Percentiles rank a stretch among this genome's conserved stretches.
phyloP scores from a whole-genome alignment of 92 coral and sea anemone species.

The Zoanthus sansibaricus region DNA sequence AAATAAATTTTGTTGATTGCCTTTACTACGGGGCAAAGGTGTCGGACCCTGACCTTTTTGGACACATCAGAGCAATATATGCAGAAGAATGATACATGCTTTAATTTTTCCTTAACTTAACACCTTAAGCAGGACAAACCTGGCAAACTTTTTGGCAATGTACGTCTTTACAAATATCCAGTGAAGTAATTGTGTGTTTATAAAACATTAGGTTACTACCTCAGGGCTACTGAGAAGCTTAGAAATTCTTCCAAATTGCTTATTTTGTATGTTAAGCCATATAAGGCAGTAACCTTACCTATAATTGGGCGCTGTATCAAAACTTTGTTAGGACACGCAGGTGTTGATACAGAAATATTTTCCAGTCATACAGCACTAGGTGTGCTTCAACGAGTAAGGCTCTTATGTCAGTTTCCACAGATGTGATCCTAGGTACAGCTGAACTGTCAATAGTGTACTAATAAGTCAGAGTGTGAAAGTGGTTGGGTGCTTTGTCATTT shows the following conservation, averaged over 20 bases:
- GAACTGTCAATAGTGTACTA: not conserved
- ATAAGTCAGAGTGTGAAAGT: not conserved
- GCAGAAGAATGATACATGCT: too few relatives aligned
- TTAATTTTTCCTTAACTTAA: too few relatives aligned
- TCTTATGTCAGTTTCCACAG: too few relatives aligned
- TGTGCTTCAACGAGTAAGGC: not conserved
- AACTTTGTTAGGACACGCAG: not conserved
- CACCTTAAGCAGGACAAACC: too few relatives aligned
- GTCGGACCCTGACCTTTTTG: constrained; percentile 53
- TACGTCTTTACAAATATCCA: too few relatives aligned
- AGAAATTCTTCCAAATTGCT: not conserved
- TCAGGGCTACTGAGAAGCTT: not conserved
- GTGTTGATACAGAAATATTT: not conserved
- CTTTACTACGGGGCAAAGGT: constrained; percentile 63
- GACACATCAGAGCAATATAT: too few relatives aligned
- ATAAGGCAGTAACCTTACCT: not conserved
- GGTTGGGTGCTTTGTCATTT: not conserved
- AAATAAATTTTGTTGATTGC: constrained; percentile 66
- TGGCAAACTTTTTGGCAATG: too few relatives aligned
- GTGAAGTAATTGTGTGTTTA: not conserved
- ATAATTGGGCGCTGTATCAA: not conserved
- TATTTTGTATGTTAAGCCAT: not conserved
- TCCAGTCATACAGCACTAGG: not conserved
- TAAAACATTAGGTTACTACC: not conserved
- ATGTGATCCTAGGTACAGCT: constrained; percentile 36